Conservation (phyloP, 2,113 vertebrate species). For the Boleophthalmus pectinirostris region DNA sequence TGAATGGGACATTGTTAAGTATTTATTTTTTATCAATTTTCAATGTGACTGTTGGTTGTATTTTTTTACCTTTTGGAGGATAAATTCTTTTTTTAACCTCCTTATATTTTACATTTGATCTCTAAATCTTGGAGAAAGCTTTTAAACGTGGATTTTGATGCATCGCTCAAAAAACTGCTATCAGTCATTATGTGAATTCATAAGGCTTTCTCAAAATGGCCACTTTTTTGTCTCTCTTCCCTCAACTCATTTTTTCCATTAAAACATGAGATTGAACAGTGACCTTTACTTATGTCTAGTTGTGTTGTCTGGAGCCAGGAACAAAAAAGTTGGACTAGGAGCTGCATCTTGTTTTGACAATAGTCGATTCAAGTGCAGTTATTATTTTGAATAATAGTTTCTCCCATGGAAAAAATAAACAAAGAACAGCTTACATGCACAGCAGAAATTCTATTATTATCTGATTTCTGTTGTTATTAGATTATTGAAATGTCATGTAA, state of each 20-base stretch:
- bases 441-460: no score
- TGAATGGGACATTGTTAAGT: conserved; percentile 9
- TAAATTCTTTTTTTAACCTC: conserved; percentile 53
- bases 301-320: conserved; percentile 14
- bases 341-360: neutral
- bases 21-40: conserved; percentile 42
- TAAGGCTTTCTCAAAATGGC: conserved; percentile 60
- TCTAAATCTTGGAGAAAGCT: conserved; percentile 59
- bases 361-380: no score
- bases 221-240: conserved; percentile 54
- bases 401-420: no score
- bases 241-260: conserved; percentile 73
- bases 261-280: conserved; percentile 75
- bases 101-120: neutral
- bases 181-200: conserved; percentile 76
- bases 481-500: no score
- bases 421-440: no score
- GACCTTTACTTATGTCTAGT: conserved; percentile 48
- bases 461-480: no score
- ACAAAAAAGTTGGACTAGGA: conserved; percentile 26
- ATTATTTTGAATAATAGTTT: no score
- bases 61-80: conserved; percentile 69
- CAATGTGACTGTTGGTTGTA: conserved; percentile 60
- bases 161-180: conserved; percentile 66
- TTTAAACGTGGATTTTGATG: conserved; percentile 69